Evolutionary conservation across 1,140 invertebrate species (phyloP), one percentile per base, ranked within the genome.

Genomic region (Ectropis grisescens): DNA sequence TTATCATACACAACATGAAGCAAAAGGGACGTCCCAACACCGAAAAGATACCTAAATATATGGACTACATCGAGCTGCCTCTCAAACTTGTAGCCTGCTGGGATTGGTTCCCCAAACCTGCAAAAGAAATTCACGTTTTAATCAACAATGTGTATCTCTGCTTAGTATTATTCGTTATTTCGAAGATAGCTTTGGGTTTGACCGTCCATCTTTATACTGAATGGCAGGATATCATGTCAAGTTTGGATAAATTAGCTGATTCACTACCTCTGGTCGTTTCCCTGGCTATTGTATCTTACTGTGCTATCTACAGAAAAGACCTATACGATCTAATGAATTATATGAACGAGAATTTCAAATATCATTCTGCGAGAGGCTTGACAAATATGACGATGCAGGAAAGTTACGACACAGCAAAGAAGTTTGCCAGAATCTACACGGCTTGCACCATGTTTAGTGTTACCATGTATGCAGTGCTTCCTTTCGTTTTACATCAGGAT

Each of bases 301-400:
- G 71, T 12, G 54, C 55, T 1, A 11, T 52, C 0, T 47, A 62
- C 12, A 66, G 60, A 32, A 35, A 47, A 2, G 52, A 71, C 1
- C 32, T 80, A 24, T 74, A 75, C n/a, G 57, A 60, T 0, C 36
- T 80, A 2, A 26, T 56, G 0, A 33, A 49, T 5, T 76, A 33
- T 43, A 69, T 76, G 57, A 57, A 67, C 13, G 13, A 10, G 1
- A 60, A 65, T 30, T 80, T 78, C 33, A 64, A 59, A 39, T 67
- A 56, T 43, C 49, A 54, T 16, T 78, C 75, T 1, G 68, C 66
- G 2, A 43, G 54, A 11, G 72, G 75, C 0, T 33, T 80, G 5
- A 71, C 71, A 0, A 75, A 78, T 39, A 80, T 74, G 68, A 78
- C 64, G 1, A 80, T 80, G 75, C 3, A 30, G 28, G 26, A 40